phyloP scores from a whole-genome alignment of 2,888 invertebrate genomes.

The Peribatodes rhomboidaria region DNA sequence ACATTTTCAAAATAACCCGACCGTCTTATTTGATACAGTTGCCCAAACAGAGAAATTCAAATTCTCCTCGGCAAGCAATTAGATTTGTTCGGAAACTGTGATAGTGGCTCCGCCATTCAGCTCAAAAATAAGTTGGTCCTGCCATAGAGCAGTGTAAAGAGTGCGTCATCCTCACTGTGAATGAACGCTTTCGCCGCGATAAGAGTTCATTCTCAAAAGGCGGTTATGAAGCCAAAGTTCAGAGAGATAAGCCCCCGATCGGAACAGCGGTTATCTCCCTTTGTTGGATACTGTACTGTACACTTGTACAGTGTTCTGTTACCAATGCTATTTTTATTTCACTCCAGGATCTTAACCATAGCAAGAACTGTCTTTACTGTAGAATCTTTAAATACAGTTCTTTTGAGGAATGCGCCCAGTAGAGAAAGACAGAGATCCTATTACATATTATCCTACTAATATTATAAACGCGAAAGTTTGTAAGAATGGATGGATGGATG shows the following conservation, averaged over 20 bases:
- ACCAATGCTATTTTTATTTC: neutral
- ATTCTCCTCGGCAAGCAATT: too few relatives aligned
- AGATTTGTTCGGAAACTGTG: neutral
- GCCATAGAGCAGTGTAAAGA: slow-evolving; percentile 8
- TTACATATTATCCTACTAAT: too few relatives aligned
- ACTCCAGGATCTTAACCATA: neutral
- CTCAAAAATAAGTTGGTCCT: too few relatives aligned
- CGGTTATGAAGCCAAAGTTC: slow-evolving; percentile 79
- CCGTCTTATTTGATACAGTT: too few relatives aligned
- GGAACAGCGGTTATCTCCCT: slow-evolving; percentile 23
- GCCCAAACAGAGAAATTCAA: too few relatives aligned
- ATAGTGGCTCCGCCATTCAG: too few relatives aligned
- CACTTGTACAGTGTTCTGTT: neutral
- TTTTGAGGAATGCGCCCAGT: too few relatives aligned
- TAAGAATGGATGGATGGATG: too few relatives aligned
- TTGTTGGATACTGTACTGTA: slow-evolving; percentile 3
- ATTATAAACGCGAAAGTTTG: too few relatives aligned
- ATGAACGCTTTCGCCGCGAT: slow-evolving; percentile 76
- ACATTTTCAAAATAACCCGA: too few relatives aligned
- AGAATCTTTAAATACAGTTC: too few relatives aligned
- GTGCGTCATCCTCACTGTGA: slow-evolving; percentile 63
- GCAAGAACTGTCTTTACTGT: neutral
- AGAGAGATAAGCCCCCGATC: slow-evolving; percentile 61
- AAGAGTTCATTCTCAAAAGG: slow-evolving; percentile 76
- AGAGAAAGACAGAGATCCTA: too few relatives aligned